Conservation (phyloP, 2,888 invertebrate genomes). For the Matsumyia berberina region DNA sequence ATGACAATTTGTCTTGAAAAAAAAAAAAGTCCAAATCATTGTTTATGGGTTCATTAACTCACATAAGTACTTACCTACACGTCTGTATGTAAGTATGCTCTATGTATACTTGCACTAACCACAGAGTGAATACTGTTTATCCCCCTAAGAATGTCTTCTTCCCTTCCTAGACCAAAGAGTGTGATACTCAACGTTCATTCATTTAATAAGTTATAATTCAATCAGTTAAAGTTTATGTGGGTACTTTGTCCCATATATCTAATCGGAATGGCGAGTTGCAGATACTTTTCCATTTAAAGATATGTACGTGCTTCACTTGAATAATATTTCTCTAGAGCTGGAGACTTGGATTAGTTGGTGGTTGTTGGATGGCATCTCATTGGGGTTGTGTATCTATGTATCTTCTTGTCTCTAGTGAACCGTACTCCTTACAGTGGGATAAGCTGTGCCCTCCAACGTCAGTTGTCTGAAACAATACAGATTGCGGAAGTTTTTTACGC, state of each 20-base stretch:
- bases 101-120: constrained; percentile 2
- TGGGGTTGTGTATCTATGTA: not conserved
- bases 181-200: constrained; percentile 55
- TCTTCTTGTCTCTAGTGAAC: not conserved
- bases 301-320: constrained; percentile 55
- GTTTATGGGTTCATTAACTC: constrained; percentile 63
- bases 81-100: not conserved
- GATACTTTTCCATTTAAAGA: constrained; percentile 73
- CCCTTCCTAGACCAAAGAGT: not conserved
- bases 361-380: not conserved
- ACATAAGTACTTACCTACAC: not conserved
- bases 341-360: not conserved
- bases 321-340: constrained; percentile 43
- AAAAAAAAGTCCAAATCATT: constrained; percentile 55
- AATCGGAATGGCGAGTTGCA: constrained; percentile 58
- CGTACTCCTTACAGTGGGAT: no score
- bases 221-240: constrained; percentile 75
- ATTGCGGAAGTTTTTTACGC: constrained; percentile 49
- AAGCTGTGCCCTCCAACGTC: not conserved
- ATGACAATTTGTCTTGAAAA: constrained; percentile 60
- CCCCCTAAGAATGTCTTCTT: not conserved
- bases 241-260: constrained; percentile 73
- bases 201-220: constrained; percentile 75
- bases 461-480: constrained; percentile 23
- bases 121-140: not conserved